phyloP scores from a whole-genome alignment of 2,888 invertebrate genomes.

The Bombyx huttoni region DNA sequence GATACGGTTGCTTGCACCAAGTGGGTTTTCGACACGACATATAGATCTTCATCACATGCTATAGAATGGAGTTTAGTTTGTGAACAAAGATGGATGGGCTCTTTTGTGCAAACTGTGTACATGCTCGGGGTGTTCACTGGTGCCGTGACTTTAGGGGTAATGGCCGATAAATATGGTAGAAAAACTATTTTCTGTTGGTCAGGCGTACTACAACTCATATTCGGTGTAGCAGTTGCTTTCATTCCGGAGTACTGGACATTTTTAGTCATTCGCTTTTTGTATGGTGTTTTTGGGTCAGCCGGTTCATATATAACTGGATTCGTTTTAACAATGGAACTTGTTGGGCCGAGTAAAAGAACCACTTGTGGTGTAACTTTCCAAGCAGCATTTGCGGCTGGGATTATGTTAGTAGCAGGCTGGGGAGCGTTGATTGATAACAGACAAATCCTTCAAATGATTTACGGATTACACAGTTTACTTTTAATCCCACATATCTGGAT shows the following conservation, averaged over 20 bases:
- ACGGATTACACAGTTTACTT: conserved; percentile 81
- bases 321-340: conserved; percentile 85
- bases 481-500: conserved; percentile 88
- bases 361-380: conserved; percentile 86
- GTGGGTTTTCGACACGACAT: conserved; percentile 82
- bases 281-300: conserved; percentile 88
- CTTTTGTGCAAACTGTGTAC: conserved; percentile 81
- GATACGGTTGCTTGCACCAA: conserved; percentile 39
- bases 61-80: conserved; percentile 91
- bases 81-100: conserved; percentile 84
- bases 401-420: conserved; percentile 89
- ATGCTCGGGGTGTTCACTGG: conserved; percentile 91
- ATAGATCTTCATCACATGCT: conserved; percentile 79
- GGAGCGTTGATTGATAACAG: conserved; percentile 82
- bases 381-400: conserved; percentile 83
- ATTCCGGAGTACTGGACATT: conserved; percentile 84
- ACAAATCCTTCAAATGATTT: conserved; percentile 81
- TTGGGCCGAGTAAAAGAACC: conserved; percentile 84
- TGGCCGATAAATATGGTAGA: conserved; percentile 87
- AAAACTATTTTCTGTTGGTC: conserved; percentile 88
- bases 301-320: conserved; percentile 81
- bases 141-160: conserved; percentile 83
- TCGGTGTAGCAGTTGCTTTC: conserved; percentile 83
- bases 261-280: conserved; percentile 76
- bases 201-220: conserved; percentile 78